Evolutionary conservation across 2,113 vertebrate genomes (phyloP).

Genomic region (Gnathonemus echidnorhynchus): DNA sequence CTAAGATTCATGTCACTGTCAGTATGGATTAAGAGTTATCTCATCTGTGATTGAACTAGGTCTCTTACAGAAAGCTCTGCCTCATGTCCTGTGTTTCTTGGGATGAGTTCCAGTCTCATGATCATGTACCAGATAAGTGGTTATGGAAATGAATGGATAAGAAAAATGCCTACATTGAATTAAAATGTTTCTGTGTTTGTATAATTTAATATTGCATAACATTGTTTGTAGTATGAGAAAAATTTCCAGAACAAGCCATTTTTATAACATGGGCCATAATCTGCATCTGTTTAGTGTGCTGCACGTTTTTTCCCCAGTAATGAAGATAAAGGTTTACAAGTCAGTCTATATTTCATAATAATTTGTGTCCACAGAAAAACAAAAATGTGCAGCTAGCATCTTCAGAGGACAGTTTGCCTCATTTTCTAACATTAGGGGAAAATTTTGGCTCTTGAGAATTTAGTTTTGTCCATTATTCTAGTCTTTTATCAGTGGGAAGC

Average conservation of each 20-base stretch:
- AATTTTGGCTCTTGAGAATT: not conserved
- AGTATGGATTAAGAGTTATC: not conserved
- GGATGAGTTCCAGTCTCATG: not conserved
- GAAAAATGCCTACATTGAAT: not conserved
- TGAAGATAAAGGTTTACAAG: not conserved
- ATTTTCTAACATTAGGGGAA: not conserved
- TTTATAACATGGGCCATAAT: not conserved
- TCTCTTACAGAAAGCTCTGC: not conserved
- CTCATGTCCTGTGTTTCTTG: not conserved
- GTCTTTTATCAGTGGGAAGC: not conserved
- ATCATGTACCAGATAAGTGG: not conserved
- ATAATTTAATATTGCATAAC: not conserved
- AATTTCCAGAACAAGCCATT: not conserved
- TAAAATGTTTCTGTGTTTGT: not conserved
- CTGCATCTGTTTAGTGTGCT: not conserved
- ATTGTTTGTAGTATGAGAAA: not conserved
- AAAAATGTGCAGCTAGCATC: not conserved
- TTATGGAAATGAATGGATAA: not conserved
- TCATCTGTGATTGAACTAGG: not conserved
- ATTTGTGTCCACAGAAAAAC: not conserved
- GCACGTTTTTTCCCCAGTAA: not conserved
- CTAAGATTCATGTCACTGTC: not conserved
- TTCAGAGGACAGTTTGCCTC: not conserved
- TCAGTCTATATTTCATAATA: not conserved
- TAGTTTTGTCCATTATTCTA: not conserved